A percentile compares a stretch with the other conserved stretches of the same genome.
Evolutionary conservation across 2,113 vertebrate genomes (phyloP).

Genomic region (Forbesichthys agassizii): DNA sequence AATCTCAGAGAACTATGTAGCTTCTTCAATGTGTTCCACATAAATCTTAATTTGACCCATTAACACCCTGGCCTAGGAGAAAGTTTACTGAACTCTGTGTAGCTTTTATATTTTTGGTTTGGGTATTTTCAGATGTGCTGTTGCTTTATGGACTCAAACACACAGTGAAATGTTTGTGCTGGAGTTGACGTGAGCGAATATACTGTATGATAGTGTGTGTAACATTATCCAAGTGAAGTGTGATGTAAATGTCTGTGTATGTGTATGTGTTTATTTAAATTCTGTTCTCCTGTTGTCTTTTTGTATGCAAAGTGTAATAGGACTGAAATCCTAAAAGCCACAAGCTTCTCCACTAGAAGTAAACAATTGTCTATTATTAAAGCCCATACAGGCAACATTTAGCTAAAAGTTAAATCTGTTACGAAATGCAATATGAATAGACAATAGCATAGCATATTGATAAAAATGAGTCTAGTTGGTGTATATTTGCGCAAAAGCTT

Average conservation of each 20-base stretch:
- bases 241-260: constrained; percentile 3
- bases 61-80: background rate
- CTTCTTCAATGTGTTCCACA: background rate
- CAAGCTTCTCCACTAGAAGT: too few species aligned
- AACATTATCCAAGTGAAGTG: background rate
- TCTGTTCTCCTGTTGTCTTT: constrained; percentile 1
- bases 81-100: background rate
- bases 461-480: too few species aligned
- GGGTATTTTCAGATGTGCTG: background rate
- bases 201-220: background rate
- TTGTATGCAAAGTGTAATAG: constrained; percentile 8
- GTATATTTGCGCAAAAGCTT: too few species aligned
- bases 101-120: background rate
- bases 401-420: too few species aligned
- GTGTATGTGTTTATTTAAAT: background rate
- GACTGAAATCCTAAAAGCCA: background rate
- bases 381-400: too few species aligned
- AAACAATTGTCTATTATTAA: too few species aligned
- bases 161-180: constrained; percentile 4
- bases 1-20: background rate
- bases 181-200: constrained; percentile 1
- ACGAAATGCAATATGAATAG: too few species aligned
- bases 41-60: too few species aligned
- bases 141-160: background rate
- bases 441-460: too few species aligned